phyloP scores from a whole-genome alignment of 2,797 vertebrate species.

The Antennarius maculatus region DNA sequence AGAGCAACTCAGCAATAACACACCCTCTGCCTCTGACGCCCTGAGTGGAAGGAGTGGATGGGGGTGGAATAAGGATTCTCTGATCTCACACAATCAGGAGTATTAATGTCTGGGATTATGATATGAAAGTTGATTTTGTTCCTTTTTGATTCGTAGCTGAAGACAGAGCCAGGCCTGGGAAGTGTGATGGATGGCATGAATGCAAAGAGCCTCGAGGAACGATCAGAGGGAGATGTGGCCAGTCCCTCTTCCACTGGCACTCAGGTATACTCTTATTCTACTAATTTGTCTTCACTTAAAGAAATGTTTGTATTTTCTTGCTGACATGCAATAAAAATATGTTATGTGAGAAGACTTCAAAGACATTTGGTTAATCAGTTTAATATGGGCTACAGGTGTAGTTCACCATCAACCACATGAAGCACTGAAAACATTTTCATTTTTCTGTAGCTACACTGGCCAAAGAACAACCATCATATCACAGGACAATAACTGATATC shows the following conservation, averaged over 20 bases:
- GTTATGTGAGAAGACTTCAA: background rate
- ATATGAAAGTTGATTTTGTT: background rate
- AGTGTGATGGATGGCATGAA: conserved; percentile 84
- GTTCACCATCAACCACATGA: background rate
- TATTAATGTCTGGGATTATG: background rate
- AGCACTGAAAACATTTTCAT: background rate
- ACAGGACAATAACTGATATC: conserved; percentile 2
- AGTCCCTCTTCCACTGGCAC: conserved; percentile 94
- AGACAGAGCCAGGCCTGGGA: conserved; percentile 89
- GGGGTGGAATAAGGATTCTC: background rate
- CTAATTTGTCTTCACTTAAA: too few species aligned
- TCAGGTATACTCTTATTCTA: conserved; percentile 83
- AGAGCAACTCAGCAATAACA: background rate
- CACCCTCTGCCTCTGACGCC: conserved; percentile 13
- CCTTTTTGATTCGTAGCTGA: conserved; percentile 80
- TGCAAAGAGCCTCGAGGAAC: conserved; percentile 89
- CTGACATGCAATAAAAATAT: too few species aligned
- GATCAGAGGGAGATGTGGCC: conserved; percentile 92
- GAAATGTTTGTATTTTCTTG: too few species aligned
- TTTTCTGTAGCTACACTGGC: background rate
- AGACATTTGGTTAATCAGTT: background rate
- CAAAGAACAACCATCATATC: background rate
- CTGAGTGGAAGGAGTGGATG: background rate
- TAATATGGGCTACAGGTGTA: background rate
- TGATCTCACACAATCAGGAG: background rate